Base-by-base conservation (phyloP, 2,113 vertebrate genomes). In the Albula goreensis region DNA sequence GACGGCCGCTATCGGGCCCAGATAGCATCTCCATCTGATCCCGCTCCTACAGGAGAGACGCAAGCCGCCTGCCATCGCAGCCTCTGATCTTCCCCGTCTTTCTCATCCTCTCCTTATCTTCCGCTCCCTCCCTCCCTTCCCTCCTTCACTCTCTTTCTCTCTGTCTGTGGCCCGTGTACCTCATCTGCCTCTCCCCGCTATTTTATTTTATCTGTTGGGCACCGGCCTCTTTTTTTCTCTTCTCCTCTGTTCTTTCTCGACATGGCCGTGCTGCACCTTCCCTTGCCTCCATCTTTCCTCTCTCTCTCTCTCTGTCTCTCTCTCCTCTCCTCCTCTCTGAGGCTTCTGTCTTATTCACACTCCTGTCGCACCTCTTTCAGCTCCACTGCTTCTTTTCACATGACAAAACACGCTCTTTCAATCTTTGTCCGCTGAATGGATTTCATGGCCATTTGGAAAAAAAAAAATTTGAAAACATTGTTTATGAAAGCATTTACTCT, bases 21-120 rank as follows among this genome's bases (percentile, higher is more conserved):
- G 94, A 94, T 95, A 94, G 86, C 87, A 94, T 94, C 93, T 94
- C 81, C 88, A 94, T 94, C 94, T 94, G 92, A 94, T 94, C 90
- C 88, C 74, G 88, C 83, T 91, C 89, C 90, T 92, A 77, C 85
- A 82, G 60, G 66, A 90, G 90, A 90, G 88, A 90, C 48, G 87
- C 87, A 85, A 87, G 89, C 88, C 90, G 90, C 85, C 87, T 89
- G 89, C 89, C 90, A 86, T 48, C 89, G 48, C 41, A 86, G 63
- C 87, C 89, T 89, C 89, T 80, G 49, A 86, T 92, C 87, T 50
- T 91, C 83, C 60, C 88, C 53, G 5, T 82, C 81, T 31, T 81
- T 81, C 49, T 81, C 49, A 50, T 50, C 50, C 22, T 17, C n/a
- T 5, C 50, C 5, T 41, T 82, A 57, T 82, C 51, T 82, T 17